phyloP scores from a whole-genome alignment of 2,888 invertebrate species.

The Drosophila mimetica region DNA sequence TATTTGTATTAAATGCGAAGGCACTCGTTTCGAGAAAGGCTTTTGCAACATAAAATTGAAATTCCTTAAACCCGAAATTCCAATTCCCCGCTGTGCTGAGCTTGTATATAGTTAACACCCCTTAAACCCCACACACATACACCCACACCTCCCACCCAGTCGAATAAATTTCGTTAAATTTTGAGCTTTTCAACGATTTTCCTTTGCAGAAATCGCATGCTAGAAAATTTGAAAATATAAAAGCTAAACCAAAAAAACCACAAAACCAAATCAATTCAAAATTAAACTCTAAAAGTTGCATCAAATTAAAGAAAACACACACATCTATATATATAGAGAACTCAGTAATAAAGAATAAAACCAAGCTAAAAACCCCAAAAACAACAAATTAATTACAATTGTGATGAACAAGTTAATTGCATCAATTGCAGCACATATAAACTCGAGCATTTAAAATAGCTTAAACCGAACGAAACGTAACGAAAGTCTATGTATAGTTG shows the following conservation, averaged over 20 bases:
- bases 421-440: constrained; percentile 52
- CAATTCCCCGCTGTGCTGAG: constrained; percentile 32
- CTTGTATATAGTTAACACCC: constrained; percentile 31
- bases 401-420: constrained; percentile 63
- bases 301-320: constrained; percentile 56
- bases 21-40: constrained; percentile 8
- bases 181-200: constrained; percentile 74
- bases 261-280: constrained; percentile 42
- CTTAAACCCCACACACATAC: neutral
- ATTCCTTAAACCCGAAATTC: constrained; percentile 25
- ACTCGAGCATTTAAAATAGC: constrained; percentile 41
- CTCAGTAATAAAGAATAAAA: constrained; percentile 60
- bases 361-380: constrained; percentile 39
- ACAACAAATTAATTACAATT: constrained; percentile 53
- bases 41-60: constrained; percentile 25
- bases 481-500: constrained; percentile 15
- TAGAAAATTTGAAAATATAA: constrained; percentile 58
- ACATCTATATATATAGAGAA: constrained; percentile 49
- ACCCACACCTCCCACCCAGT: constrained; percentile 28
- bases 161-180: constrained; percentile 74
- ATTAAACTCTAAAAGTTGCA: constrained; percentile 43
- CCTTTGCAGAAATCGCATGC: constrained; percentile 79
- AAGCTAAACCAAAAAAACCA: constrained; percentile 47
- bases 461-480: constrained; percentile 39
- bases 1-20: constrained; percentile 34